A percentile compares a stretch with the other conserved stretches of the same genome.
Conservation (phyloP, 2,113 vertebrate species). For the Trogon surrucura region DNA sequence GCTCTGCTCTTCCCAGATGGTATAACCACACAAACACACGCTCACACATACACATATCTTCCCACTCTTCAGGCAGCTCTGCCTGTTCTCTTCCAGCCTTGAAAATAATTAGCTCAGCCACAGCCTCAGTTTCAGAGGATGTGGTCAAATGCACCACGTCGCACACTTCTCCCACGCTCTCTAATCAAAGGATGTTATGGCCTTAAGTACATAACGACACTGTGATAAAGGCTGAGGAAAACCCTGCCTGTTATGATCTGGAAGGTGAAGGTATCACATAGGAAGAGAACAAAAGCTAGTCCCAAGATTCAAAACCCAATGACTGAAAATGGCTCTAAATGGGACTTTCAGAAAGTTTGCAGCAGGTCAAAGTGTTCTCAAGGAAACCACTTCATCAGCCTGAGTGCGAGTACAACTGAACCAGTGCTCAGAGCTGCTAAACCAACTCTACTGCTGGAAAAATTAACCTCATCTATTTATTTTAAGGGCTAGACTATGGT, state of each 20-base stretch:
- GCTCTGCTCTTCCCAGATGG: conserved; percentile 47
- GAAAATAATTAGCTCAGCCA: conserved; percentile 56
- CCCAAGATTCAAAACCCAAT: not conserved
- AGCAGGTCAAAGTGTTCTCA: not conserved
- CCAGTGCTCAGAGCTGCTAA: not conserved
- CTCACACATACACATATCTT: conserved; percentile 15
- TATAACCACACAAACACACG: conserved; percentile 35
- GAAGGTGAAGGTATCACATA: conserved; percentile 2
- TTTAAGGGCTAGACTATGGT: conserved; percentile 4
- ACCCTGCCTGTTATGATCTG: not conserved
- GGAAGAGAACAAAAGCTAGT: not conserved
- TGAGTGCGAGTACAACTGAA: not conserved
- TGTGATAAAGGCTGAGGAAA: not conserved
- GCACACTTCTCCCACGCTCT: not conserved
- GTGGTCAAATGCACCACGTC: conserved; percentile 4
- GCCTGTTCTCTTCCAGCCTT: conserved; percentile 44
- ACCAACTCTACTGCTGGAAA: conserved; percentile 12
- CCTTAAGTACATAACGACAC: not conserved
- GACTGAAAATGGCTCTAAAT: not conserved
- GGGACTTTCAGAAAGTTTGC: not conserved
- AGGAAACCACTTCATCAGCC: not conserved
- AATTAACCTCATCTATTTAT: conserved; percentile 39
- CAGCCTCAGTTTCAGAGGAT: conserved; percentile 41
- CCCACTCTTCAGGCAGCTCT: conserved; percentile 22
- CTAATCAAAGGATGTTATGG: not conserved